Percentiles rank a stretch among this genome's conserved stretches.
Evolutionary conservation across 2,113 vertebrate species (phyloP).

Genomic region (Callipepla squamata): DNA sequence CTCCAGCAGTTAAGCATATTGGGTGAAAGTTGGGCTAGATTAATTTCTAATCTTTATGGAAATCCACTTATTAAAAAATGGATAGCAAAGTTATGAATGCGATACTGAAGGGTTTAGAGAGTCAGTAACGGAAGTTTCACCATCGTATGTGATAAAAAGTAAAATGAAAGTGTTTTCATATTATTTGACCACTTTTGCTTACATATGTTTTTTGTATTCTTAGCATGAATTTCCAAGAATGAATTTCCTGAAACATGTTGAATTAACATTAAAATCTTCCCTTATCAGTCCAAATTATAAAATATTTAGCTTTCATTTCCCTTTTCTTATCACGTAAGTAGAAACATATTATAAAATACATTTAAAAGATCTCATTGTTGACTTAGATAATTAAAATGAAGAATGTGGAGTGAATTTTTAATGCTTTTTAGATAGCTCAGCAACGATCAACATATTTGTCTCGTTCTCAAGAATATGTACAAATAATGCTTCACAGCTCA

Average conservation of each 20-base stretch:
- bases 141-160: constrained; percentile 73
- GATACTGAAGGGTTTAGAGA: constrained; percentile 40
- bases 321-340: constrained; percentile 56
- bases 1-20: constrained; percentile 86
- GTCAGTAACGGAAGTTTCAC: neutral
- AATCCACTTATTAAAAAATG: constrained; percentile 78
- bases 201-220: constrained; percentile 60
- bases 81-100: constrained; percentile 66
- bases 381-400: constrained; percentile 74
- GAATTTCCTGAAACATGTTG: constrained; percentile 60
- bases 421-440: constrained; percentile 63
- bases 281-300: constrained; percentile 71
- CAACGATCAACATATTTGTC: constrained; percentile 46
- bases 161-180: constrained; percentile 52
- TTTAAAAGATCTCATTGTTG: constrained; percentile 70
- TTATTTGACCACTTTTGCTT: constrained; percentile 64
- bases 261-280: constrained; percentile 57
- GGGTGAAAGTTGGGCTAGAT: constrained; percentile 76
- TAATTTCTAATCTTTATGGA: constrained; percentile 80
- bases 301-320: constrained; percentile 79
- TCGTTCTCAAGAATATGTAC: constrained; percentile 33
- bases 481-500: constrained; percentile 37
- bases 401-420: constrained; percentile 71
- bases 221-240: constrained; percentile 44
- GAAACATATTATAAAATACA: constrained; percentile 65